These are phyloP conservation scores for Globia sparganii DNA, from an alignment of 2,888 invertebrate species.

Conservation along the genomic window DNA sequence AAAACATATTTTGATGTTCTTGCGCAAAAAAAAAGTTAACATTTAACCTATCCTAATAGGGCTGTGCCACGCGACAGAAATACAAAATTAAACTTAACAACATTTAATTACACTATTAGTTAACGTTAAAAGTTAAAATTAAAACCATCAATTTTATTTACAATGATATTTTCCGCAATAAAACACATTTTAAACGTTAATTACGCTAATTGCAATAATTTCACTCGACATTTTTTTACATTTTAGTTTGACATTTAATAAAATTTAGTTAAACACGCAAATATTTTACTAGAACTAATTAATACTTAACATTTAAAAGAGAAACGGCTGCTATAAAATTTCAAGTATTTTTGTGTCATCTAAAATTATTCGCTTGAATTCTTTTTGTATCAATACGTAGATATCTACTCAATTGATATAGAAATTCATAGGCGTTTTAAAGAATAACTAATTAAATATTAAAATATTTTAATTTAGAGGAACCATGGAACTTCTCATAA, in stretches of 20 bases:
- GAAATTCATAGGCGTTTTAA: not conserved
- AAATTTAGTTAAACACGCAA: slow-evolving; percentile 35
- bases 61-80: not conserved
- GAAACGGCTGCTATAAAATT: slow-evolving; percentile 17
- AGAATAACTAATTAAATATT: not conserved
- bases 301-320: slow-evolving; percentile 13
- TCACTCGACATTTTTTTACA: not conserved
- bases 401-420: not conserved
- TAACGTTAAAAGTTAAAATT: slow-evolving; percentile 29
- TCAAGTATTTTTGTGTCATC: not conserved
- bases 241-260: slow-evolving; percentile 42
- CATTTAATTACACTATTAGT: slow-evolving; percentile 17
- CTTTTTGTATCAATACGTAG: not conserved
- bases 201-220: slow-evolving; percentile 44
- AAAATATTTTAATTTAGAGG: not conserved
- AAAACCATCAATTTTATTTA: slow-evolving; percentile 15
- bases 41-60: slow-evolving; percentile 11
- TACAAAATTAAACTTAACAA: slow-evolving; percentile 15
- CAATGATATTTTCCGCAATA: slow-evolving; percentile 5
- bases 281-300: slow-evolving; percentile 38
- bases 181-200: slow-evolving; percentile 41
- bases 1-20: not conserved
- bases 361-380: not conserved
- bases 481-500: not conserved
- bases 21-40: not conserved